Percentiles rank a stretch among this genome's conserved stretches.
Conservation (phyloP, 1,140 invertebrate genomes). For the Euglossa dilemma region DNA sequence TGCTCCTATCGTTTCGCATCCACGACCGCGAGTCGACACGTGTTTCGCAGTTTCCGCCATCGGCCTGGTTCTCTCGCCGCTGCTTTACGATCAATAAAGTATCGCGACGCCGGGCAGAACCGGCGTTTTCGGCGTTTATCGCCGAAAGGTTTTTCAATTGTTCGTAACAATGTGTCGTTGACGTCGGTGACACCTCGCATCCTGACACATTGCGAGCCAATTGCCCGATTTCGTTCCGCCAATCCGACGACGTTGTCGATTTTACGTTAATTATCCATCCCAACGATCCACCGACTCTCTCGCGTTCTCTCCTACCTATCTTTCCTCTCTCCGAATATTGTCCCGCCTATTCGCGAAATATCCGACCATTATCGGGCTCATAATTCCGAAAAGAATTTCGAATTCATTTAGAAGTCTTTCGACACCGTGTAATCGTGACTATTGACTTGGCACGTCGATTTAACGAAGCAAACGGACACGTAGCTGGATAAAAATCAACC, state of each 20-base stretch:
- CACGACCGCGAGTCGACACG: not conserved
- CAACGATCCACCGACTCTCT: too few relatives aligned
- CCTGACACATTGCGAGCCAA: not conserved
- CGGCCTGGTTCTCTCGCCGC: not conserved
- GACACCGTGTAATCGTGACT: not conserved
- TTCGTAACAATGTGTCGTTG: not conserved
- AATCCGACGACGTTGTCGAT: too few relatives aligned
- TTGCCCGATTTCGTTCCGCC: too few relatives aligned
- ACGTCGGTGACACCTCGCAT: not conserved
- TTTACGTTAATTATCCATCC: too few relatives aligned
- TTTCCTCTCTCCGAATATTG: too few relatives aligned
- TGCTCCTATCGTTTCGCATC: constrained; percentile 30
- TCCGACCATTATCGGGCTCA: not conserved
- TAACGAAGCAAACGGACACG: not conserved
- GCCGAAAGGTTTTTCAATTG: not conserved
- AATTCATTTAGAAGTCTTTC: not conserved
- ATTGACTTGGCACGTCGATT: not conserved
- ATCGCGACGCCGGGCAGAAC: not conserved
- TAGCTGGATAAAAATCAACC: constrained; percentile 6
- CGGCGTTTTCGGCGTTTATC: not conserved
- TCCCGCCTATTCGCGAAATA: not conserved
- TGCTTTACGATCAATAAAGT: constrained; percentile 33
- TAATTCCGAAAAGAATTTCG: not conserved
- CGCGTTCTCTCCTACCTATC: too few relatives aligned
- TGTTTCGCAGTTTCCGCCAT: constrained; percentile 5